phyloP scores from a whole-genome alignment of 2,888 invertebrate species.

The Tipula lateralis region DNA sequence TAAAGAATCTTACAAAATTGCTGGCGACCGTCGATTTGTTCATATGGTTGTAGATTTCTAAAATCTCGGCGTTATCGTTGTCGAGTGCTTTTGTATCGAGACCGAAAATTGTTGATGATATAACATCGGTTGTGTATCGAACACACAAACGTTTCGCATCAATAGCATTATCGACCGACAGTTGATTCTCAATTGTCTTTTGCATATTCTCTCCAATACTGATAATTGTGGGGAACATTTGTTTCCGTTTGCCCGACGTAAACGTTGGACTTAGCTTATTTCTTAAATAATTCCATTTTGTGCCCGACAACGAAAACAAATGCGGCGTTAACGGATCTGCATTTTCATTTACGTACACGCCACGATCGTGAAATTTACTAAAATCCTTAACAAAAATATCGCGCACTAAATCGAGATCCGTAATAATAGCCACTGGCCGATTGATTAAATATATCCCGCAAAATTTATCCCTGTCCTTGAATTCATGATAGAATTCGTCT shows the following conservation, averaged over 20 bases:
- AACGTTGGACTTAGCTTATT: constrained; percentile 35
- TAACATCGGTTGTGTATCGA: constrained; percentile 35
- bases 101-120: constrained; percentile 44
- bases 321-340: constrained; percentile 35
- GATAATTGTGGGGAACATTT: constrained; percentile 35
- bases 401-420: constrained; percentile 34
- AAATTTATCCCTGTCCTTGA: constrained; percentile 32
- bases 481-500: constrained; percentile 32
- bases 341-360: constrained; percentile 35
- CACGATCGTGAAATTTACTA: constrained; percentile 35
- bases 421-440: constrained; percentile 32
- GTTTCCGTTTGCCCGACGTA: constrained; percentile 35
- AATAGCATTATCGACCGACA: constrained; percentile 28
- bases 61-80: constrained; percentile 36
- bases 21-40: background rate
- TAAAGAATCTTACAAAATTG: background rate
- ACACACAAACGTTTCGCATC: constrained; percentile 35
- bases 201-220: constrained; percentile 34
- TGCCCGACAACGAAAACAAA: constrained; percentile 35
- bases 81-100: constrained; percentile 43
- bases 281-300: constrained; percentile 35
- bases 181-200: constrained; percentile 28
- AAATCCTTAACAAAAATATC: constrained; percentile 34
- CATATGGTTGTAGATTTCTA: background rate
- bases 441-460: constrained; percentile 34